Conservation (phyloP, 2,797 vertebrate genomes). For the Aulostomus chinensis region DNA sequence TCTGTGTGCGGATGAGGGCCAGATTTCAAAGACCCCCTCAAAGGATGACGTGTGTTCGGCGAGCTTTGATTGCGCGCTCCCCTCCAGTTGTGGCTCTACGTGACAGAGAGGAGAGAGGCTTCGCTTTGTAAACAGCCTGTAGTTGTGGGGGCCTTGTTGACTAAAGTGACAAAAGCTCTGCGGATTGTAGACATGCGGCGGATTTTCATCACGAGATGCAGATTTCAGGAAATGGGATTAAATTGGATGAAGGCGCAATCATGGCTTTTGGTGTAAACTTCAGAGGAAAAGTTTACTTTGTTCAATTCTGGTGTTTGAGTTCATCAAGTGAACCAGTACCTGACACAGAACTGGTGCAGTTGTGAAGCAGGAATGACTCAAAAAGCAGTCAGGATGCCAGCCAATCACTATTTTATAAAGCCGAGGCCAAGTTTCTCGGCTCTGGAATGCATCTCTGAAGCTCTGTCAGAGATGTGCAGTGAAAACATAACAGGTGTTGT, state of each 20-base stretch:
- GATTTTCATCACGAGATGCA: slow-evolving; percentile 44
- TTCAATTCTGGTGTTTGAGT: slow-evolving; percentile 8
- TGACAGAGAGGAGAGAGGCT: slow-evolving; percentile 43
- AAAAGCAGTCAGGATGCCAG: too few species aligned
- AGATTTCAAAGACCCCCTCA: slow-evolving; percentile 71
- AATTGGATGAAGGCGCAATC: slow-evolving; percentile 27
- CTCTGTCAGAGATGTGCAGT: too few species aligned
- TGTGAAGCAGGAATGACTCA: too few species aligned
- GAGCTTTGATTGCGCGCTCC: slow-evolving; percentile 64
- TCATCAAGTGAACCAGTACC: slow-evolving; percentile 20
- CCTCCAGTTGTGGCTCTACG: slow-evolving; percentile 45
- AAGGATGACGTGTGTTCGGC: slow-evolving; percentile 60
- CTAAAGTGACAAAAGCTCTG: slow-evolving; percentile 59
- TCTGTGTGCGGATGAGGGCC: slow-evolving; percentile 53
- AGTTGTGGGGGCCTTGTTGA: slow-evolving; percentile 58
- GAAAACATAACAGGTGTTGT: slow-evolving; percentile 41
- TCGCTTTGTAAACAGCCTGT: slow-evolving; percentile 62
- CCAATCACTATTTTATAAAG: too few species aligned
- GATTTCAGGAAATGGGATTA: slow-evolving; percentile 53
- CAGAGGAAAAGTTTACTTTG: slow-evolving; percentile 39
- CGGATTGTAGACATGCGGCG: slow-evolving; percentile 16
- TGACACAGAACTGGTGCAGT: too few species aligned
- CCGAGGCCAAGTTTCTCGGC: too few species aligned
- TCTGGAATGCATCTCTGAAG: too few species aligned
- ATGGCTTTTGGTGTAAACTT: slow-evolving; percentile 41